These are phyloP conservation scores for Nothobranchius kuhntae DNA, from an alignment of 2,113 vertebrate genomes.

Conservation along the genomic window DNA sequence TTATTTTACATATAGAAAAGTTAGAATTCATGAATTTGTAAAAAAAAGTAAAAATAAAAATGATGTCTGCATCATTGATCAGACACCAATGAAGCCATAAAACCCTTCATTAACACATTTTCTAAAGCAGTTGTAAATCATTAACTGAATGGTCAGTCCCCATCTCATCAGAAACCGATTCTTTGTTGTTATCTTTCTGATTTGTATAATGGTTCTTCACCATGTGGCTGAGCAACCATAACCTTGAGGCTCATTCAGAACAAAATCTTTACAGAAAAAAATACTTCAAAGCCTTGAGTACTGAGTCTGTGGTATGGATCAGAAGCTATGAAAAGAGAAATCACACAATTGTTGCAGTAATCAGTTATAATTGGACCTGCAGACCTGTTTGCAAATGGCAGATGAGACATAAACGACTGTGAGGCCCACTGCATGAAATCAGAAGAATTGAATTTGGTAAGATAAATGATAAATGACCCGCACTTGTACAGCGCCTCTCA, in stretches of 20 bases:
- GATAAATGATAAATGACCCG: background rate
- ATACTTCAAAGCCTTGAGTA: background rate
- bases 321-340: conserved; percentile 21
- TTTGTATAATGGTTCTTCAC: background rate
- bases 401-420: conserved; percentile 13
- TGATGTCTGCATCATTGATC: no score
- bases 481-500: background rate
- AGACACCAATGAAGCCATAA: no score
- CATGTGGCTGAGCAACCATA: background rate
- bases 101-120: background rate
- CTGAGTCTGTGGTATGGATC: background rate
- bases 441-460: conserved; percentile 42
- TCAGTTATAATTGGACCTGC: conserved; percentile 18
- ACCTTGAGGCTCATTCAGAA: background rate
- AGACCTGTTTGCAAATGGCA: conserved; percentile 34
- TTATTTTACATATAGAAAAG: no score
- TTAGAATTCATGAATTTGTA: no score
- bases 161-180: background rate
- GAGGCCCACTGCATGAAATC: conserved; percentile 43
- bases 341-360: conserved; percentile 20
- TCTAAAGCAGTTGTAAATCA: background rate
- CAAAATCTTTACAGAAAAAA: background rate
- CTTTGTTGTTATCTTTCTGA: background rate
- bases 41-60: no score
- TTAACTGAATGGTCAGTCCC: background rate